Base-by-base conservation (phyloP, 2,888 invertebrate genomes). In the Pelosia muscerda region DNA sequence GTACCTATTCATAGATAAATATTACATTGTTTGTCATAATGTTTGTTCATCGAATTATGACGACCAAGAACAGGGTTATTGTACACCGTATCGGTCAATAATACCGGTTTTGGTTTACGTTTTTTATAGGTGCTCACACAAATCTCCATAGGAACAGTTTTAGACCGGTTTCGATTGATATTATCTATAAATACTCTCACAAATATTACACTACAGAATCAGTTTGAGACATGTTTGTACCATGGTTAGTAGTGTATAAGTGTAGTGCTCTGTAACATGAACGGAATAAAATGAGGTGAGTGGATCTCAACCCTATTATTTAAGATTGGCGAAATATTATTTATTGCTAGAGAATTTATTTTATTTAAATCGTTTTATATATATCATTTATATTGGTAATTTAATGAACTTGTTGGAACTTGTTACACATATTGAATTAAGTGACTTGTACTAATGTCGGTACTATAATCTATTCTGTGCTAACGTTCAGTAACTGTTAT, bases 41-140 rank as follows among this genome's bases (percentile, higher is more conserved):
- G 6, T 42, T 42, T 19, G 19, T 19, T 19, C n/a, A 19, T 9
- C 8, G n/a, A 49, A 49, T 9, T 19, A 49, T 8, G 2, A n/a
- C 19, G 8, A 8, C 19, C 49, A n/a, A n/a, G 49, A n/a, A 9
- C 49, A 49, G 19, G 49, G 49, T 49, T n/a, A 19, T 19, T 49
- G 49, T 49, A n/a, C 49, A 49, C 49, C 49, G 49, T 49, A 49
- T 49, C 49, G 49, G 49, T 49, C 19, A 49, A 19, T 49, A 49
- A n/a, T 9, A 49, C 49, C 49, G n/a, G 49, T 49, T 49, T 15
- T n/a, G 6, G n/a, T n/a, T 49, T 49, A 49, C n/a, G 49, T n/a
- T 49, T 49, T 49, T 49, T 49, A 49, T 49, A 49, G 19, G n/a
- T n/a, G n/a, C 49, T 49, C 49, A 8, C 42, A 42, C 49, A 49